These are phyloP conservation scores for Sceloporus tristichus DNA, from an alignment of 2,113 vertebrate species.

Conservation along the genomic window DNA sequence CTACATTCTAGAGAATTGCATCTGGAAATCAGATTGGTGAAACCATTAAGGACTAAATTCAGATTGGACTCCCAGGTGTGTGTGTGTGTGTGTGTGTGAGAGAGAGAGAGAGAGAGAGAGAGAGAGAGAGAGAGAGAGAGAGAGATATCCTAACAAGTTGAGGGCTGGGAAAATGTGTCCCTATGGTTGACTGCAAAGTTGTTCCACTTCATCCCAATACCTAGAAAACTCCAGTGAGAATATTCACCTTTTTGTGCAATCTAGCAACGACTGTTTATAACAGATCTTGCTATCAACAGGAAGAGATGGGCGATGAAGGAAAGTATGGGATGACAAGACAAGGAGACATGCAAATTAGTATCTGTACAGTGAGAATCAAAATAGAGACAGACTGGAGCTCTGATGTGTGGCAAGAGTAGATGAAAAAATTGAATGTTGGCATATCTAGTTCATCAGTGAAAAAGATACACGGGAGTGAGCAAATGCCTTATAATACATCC, in stretches of 20 bases:
- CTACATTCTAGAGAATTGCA: background rate
- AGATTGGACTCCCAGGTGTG: background rate
- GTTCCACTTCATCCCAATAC: background rate
- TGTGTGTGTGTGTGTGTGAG: background rate
- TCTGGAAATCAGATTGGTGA: background rate
- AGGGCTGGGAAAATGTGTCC: background rate
- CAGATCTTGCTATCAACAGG: accelerated
- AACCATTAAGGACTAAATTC: background rate
- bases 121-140: too few species aligned
- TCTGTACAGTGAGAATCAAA: background rate
- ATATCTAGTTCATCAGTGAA: background rate
- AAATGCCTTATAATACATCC: background rate
- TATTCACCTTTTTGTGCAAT: accelerated
- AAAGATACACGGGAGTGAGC: background rate
- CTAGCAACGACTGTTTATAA: accelerated
- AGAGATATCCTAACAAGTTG: background rate
- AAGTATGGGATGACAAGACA: background rate
- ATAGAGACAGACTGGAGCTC: background rate
- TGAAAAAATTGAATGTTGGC: constrained; percentile 10
- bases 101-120: too few species aligned
- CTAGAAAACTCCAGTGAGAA: background rate
- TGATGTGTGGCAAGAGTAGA: background rate
- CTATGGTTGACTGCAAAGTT: background rate
- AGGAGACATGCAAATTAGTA: background rate
- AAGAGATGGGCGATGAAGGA: accelerated